These are phyloP conservation scores for Pseudococcus longispinus DNA, from an alignment of 2,888 invertebrate species.

Conservation along the genomic window DNA sequence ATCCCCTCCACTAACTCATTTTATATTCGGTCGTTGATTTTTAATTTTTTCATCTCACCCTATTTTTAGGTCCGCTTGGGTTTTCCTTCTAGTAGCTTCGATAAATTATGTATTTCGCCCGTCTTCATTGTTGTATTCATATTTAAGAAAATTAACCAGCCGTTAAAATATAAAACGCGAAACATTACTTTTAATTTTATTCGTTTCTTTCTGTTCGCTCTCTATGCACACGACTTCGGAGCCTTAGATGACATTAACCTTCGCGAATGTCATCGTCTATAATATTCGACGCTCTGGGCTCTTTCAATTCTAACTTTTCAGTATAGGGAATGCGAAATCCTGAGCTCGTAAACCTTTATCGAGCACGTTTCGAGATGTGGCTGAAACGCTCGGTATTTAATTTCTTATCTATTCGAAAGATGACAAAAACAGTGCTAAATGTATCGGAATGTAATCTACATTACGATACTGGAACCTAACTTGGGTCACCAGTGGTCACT, in stretches of 20 bases:
- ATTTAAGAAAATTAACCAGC: slow-evolving; percentile 46
- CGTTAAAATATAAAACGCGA: slow-evolving; percentile 39
- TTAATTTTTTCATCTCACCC: slow-evolving; percentile 41
- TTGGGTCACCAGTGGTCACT: slow-evolving; percentile 11
- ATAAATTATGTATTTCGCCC: slow-evolving; percentile 34
- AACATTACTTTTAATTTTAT: slow-evolving; percentile 40
- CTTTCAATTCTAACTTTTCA: not conserved
- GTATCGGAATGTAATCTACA: slow-evolving; percentile 43
- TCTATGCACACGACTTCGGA: not conserved
- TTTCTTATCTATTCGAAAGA: slow-evolving; percentile 34
- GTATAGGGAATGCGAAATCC: not conserved
- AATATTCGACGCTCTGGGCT: not conserved
- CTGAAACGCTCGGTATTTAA: not conserved
- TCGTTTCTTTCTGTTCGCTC: not conserved
- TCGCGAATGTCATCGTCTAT: slow-evolving; percentile 35
- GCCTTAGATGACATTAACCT: slow-evolving; percentile 37
- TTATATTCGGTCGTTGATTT: slow-evolving; percentile 45
- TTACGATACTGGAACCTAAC: slow-evolving; percentile 24
- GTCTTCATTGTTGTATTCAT: slow-evolving; percentile 39
- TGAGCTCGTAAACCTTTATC: slow-evolving; percentile 12
- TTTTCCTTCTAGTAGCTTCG: slow-evolving; percentile 27
- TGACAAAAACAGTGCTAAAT: slow-evolving; percentile 34
- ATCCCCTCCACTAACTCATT: slow-evolving; percentile 24
- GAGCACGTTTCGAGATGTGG: not conserved
- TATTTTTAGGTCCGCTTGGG: slow-evolving; percentile 5